phyloP scores from a whole-genome alignment of 2,888 invertebrate genomes.

The Disparrhopalites patrizii region DNA sequence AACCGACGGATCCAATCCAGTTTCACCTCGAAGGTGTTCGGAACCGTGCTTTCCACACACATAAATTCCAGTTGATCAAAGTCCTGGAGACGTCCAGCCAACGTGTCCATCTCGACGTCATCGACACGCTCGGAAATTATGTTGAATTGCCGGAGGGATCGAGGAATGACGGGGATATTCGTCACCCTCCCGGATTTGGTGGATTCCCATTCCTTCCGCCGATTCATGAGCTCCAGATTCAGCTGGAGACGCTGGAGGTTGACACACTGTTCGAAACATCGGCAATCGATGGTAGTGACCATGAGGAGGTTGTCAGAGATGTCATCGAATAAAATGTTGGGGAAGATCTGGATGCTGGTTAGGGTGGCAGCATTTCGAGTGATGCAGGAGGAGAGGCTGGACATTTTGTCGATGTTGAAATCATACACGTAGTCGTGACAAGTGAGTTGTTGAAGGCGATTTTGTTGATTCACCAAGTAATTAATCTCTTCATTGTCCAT shows the following conservation, averaged over 20 bases:
- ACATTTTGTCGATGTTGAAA: constrained; percentile 1
- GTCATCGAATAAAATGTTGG: constrained; percentile 1
- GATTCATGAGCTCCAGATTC: constrained; percentile 7
- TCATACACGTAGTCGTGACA: constrained; percentile 8
- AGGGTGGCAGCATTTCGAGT: neutral
- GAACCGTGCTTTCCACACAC: neutral
- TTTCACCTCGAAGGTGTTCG: neutral
- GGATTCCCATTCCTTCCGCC: constrained; percentile 8
- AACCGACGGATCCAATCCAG: neutral
- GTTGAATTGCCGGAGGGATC: neutral
- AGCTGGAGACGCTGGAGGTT: neutral
- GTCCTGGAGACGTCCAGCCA: neutral
- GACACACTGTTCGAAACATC: neutral
- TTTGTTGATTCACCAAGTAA: constrained; percentile 1
- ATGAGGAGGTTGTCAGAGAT: neutral
- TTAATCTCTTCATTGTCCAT: constrained; percentile 7
- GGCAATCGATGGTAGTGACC: neutral
- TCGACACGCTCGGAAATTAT: neutral
- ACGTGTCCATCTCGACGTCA: neutral
- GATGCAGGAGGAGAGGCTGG: neutral
- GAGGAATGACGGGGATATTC: neutral
- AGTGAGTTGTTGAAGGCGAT: neutral
- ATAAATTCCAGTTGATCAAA: constrained; percentile 5
- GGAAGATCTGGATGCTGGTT: constrained; percentile 1
- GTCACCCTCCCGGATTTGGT: neutral